A percentile compares a stretch with the other conserved stretches of the same genome.
These are phyloP conservation scores for Eulemur rubriventer DNA, from an alignment of 2,797 vertebrate species.

Conservation along the genomic window DNA sequence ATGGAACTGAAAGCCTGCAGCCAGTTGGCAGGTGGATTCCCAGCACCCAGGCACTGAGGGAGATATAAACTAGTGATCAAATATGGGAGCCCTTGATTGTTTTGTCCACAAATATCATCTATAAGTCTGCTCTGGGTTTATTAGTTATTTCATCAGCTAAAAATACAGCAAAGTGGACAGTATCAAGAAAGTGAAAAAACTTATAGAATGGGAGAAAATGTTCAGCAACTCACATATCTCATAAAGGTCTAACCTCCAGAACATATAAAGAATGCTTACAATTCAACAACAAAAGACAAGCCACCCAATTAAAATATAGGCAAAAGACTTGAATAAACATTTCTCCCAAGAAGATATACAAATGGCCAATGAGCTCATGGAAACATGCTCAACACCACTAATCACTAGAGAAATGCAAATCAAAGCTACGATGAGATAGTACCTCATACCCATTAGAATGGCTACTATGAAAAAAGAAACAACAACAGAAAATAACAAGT, in stretches of 20 bases:
- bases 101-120: background rate
- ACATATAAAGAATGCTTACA: background rate
- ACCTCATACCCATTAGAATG: accelerated
- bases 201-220: background rate
- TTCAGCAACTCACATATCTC: background rate
- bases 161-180: background rate
- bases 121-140: background rate
- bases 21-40: background rate
- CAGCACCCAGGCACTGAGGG: background rate
- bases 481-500: background rate
- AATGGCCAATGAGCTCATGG: background rate
- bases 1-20: background rate
- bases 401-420: background rate
- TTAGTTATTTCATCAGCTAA: background rate
- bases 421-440: accelerated
- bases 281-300: background rate
- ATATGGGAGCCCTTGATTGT: background rate
- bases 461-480: background rate
- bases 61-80: background rate
- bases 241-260: background rate
- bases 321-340: background rate
- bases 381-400: background rate
- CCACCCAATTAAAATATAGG: background rate
- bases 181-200: background rate
- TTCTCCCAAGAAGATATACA: background rate